phyloP scores from a whole-genome alignment of 2,888 invertebrate genomes.

The Archips crataeganus region DNA sequence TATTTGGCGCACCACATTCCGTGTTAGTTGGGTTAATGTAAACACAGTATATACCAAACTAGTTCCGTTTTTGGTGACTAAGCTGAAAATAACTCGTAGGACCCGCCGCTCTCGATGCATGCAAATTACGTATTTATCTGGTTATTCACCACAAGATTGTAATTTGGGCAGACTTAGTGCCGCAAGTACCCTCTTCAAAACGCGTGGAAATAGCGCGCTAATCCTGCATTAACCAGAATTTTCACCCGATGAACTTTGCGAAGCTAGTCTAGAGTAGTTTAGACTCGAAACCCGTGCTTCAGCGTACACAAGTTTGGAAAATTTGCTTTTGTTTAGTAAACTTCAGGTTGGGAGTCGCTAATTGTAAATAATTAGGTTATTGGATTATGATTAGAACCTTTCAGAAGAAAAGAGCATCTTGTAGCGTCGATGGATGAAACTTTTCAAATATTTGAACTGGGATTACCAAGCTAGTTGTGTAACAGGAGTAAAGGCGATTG shows the following conservation, averaged over 20 bases:
- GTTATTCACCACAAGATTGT: constrained; percentile 36
- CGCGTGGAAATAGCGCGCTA: constrained; percentile 18
- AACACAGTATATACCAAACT: not conserved
- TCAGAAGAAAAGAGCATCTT: not conserved
- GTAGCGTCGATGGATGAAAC: not conserved
- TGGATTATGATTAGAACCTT: not conserved
- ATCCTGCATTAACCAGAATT: constrained; percentile 24
- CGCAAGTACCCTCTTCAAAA: constrained; percentile 20
- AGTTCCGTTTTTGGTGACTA: constrained; percentile 22
- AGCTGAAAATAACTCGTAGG: constrained; percentile 21
- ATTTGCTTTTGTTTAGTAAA: not conserved
- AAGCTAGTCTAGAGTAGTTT: constrained; percentile 17
- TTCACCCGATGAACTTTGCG: constrained; percentile 21
- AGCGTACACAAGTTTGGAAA: constrained; percentile 1
- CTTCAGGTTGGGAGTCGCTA: not conserved
- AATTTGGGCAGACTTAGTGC: constrained; percentile 32
- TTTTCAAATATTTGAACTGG: not conserved
- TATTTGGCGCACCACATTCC: too few relatives aligned
- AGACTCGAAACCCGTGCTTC: not conserved
- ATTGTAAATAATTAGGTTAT: constrained; percentile 7
- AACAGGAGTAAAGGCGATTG: not conserved
- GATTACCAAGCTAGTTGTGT: not conserved
- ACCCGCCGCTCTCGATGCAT: constrained; percentile 27
- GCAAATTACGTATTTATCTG: constrained; percentile 34
- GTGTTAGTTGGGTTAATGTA: constrained; percentile 1